Evolutionary conservation across 2,888 invertebrate species (phyloP), one percentile per base, ranked within the genome.

Genomic region (Atrina japonica): DNA sequence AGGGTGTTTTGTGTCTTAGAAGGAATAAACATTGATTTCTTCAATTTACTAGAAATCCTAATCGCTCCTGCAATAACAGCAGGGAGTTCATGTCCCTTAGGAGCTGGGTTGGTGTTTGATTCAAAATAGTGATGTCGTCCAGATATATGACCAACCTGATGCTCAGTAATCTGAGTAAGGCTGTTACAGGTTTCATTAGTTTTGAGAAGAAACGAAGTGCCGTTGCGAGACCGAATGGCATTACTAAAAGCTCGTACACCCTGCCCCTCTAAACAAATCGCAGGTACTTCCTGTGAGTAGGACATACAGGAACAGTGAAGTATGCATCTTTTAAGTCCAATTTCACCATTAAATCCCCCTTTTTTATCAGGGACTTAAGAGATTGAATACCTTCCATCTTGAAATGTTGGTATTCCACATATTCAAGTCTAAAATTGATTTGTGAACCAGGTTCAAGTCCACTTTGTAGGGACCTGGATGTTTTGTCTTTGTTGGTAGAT

Each of bases 171-270:
- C 69, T 23, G 6, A 58, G 27, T 18, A 70, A 29, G 2, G 64
- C 63, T 21, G 49, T 45, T 18, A 67, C 21, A 35, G 58, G 67
- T 63, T 72, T 72, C 53, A 67, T 61, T n/a, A 67, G 25, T 50
- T 72, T 63, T 45, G 61, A 55, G 41, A 66, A 66, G 1, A 56
- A 25, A 11, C 65, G 23, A 7, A 61, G 63, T 9, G 55, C 66
- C 5, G 61, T 56, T 3, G 43, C 56, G 27, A 64, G 29, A 16
- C 63, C 21, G 63, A 69, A 29, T 63, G 69, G n/a, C n/a, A n/a
- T n/a, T n/a, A n/a, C n/a, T n/a, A n/a, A 29, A 70, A 59, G 49
- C 53, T 49, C 27, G 18, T 47, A 25, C 49, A 70, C 43, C 41
- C 25, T 25, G 27, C 27, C 43, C 59, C 59, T 43, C 18, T 1